Evolutionary conservation across 2,113 vertebrate species (phyloP), one percentile per base, ranked within the genome.

Genomic region (Etheostoma cragini): DNA sequence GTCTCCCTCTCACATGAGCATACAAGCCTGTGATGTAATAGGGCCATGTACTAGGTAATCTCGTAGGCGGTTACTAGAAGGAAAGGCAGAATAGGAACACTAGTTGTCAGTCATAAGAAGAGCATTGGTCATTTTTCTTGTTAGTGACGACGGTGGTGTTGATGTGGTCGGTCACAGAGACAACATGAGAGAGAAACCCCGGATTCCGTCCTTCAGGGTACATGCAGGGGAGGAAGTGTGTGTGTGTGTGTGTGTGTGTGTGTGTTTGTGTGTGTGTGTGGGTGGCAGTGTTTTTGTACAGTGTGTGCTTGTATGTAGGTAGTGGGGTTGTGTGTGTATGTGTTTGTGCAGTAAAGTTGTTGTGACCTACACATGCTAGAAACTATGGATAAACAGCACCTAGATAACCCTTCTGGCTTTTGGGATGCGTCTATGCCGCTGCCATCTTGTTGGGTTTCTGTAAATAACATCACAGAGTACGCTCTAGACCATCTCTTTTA

Each of bases 121-220:
- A 63, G 16, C 56, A 5, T 54, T 11, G 8, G 49, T 46, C 58
- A 10, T n/a, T 4, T 58, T 30, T 10, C 58, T 24, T 16, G 42
- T 49, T 16, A 10, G 33, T 8, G 57, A 4, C 15, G 8, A 8
- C 22, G n/a, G 49, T 3, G 6, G 52, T 24, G 1, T 80, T 62
- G 60, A 74, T 67, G 72, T 8, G 50, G 64, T n/a, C 19, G 53
- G 30, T 33, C 53, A 17, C 46, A 0, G 57, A 73, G 65, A 38
- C 68, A 13, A 38, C 42, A 90, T 92, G 92, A 79, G 72, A 60
- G 88, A 89, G 46, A 91, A 80, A 63, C 58, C 57, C 5, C 67
- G 53, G 78, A 83, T 53, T 77, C 90, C 89, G 2, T 30, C 49
- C 63, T 61, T 76, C 80, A 68, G 67, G 90, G 89, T 88, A 77